Percentiles rank a stretch among this genome's conserved stretches.
Conservation (phyloP, 53 echinoderm and acorn worm species). For the Arbacia lixula region DNA sequence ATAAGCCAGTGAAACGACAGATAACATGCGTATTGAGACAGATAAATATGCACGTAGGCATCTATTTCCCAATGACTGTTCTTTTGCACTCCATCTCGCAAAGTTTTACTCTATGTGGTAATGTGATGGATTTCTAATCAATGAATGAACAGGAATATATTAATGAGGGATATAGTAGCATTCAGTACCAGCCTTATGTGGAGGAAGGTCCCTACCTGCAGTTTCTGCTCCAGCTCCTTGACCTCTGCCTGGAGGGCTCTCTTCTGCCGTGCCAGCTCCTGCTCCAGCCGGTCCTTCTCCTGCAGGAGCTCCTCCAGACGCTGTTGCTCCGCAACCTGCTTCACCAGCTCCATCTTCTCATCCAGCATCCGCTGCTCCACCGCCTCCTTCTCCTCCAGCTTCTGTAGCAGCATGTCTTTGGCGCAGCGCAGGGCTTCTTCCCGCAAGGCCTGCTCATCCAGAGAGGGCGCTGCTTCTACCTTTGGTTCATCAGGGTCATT, state of each 20-base stretch:
- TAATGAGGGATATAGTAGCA: too few species aligned
- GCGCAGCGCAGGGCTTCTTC: constrained; percentile 80
- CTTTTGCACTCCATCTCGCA: too few species aligned
- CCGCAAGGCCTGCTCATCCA: constrained; percentile 71
- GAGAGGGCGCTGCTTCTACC: constrained; percentile 56
- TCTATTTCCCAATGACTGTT: too few species aligned
- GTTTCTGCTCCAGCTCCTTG: constrained; percentile 85
- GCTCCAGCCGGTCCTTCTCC: constrained; percentile 93
- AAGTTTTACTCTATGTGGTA: too few species aligned
- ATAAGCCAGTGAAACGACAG: too few species aligned
- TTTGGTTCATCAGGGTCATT: constrained; percentile 21
- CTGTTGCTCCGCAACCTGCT: constrained; percentile 78
- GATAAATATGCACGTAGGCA: too few species aligned
- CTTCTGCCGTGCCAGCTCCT: constrained; percentile 96
- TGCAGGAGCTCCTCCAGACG: constrained; percentile 80
- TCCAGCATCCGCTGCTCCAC: constrained; percentile 77
- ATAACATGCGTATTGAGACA: too few species aligned
- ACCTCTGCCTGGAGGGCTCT: constrained; percentile 85
- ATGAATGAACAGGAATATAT: too few species aligned
- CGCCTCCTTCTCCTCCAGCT: constrained; percentile 86
- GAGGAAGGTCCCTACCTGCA: constrained; percentile 55
- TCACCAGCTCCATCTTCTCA: constrained; percentile 82
- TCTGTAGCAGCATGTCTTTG: constrained; percentile 86
- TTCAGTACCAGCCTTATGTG: too few species aligned
- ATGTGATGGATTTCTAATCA: too few species aligned